Conservation (phyloP, 1,140 invertebrate genomes). For the Drosophila gunungcola region DNA sequence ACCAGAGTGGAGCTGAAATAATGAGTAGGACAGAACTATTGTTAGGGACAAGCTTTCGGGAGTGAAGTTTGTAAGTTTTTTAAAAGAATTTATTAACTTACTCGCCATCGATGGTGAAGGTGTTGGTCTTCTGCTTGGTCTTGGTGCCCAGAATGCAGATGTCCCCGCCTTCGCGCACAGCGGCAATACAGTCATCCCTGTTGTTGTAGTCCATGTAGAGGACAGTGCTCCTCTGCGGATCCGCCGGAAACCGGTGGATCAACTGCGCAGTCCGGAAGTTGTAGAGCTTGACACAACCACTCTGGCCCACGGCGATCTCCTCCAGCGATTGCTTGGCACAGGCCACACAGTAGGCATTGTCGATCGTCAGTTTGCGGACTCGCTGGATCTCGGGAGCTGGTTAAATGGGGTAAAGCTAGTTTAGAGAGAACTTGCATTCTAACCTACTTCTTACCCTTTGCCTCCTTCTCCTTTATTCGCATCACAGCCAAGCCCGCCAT, state of each 20-base stretch:
- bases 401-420: background rate
- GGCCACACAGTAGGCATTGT: slow-evolving; percentile 74
- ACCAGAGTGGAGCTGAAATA: slow-evolving; percentile 69
- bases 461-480: slow-evolving; percentile 70
- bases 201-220: slow-evolving; percentile 78
- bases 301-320: slow-evolving; percentile 78
- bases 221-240: slow-evolving; percentile 65
- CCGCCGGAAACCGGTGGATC: slow-evolving; percentile 68
- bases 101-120: slow-evolving; percentile 69
- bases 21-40: too few species aligned
- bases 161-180: slow-evolving; percentile 71
- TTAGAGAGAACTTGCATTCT: background rate
- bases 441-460: slow-evolving; percentile 37
- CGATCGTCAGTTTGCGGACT: slow-evolving; percentile 76
- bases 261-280: slow-evolving; percentile 68
- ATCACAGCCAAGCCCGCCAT: slow-evolving; percentile 76
- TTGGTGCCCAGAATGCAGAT: slow-evolving; percentile 79
- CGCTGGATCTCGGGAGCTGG: slow-evolving; percentile 70
- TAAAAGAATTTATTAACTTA: slow-evolving; percentile 28
- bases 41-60: too few species aligned
- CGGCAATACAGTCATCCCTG: slow-evolving; percentile 79
- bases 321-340: slow-evolving; percentile 66
- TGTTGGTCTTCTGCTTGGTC: slow-evolving; percentile 75
- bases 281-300: slow-evolving; percentile 69
- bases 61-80: too few species aligned